Conservation (phyloP, 2,888 invertebrate genomes). For the Nineta flava region DNA sequence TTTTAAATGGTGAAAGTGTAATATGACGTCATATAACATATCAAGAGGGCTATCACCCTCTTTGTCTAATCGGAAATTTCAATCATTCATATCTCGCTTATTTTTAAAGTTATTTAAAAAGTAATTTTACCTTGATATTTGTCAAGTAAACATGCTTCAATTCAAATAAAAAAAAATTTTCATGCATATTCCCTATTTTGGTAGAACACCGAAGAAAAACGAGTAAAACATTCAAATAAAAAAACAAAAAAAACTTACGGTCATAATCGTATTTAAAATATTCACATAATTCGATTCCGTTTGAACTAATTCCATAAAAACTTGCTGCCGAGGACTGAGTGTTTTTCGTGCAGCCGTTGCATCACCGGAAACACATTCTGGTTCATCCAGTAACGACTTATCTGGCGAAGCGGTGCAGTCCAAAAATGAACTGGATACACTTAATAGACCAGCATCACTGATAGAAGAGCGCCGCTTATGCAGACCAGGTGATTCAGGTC, state of each 20-base stretch:
- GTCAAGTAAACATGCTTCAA: too few species aligned
- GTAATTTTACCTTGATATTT: too few species aligned
- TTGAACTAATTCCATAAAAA: slow-evolving; percentile 82
- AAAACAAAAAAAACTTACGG: slow-evolving; percentile 36
- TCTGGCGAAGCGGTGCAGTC: slow-evolving; percentile 78
- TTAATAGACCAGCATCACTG: slow-evolving; percentile 69
- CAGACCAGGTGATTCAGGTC: slow-evolving; percentile 35
- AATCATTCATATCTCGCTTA: too few species aligned
- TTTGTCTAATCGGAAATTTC: too few species aligned
- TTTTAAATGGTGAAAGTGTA: too few species aligned
- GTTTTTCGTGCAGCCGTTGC: slow-evolving; percentile 10
- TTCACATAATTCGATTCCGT: slow-evolving; percentile 97
- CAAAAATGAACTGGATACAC: slow-evolving; percentile 74
- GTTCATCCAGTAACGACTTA: slow-evolving; percentile 36
- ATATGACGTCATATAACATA: too few species aligned
- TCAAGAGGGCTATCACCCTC: too few species aligned
- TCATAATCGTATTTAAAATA: slow-evolving; percentile 84
- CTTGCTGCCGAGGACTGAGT: slow-evolving; percentile 49
- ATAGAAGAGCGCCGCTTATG: slow-evolving; percentile 60
- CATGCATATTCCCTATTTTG: too few species aligned
- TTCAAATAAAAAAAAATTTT: too few species aligned
- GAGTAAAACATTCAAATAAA: too few species aligned
- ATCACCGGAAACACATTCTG: slow-evolving; percentile 17
- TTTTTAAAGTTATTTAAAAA: too few species aligned
- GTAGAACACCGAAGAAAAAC: too few species aligned